Conservation (phyloP, 2,888 invertebrate genomes). For the Ganaspis brasiliensis region DNA sequence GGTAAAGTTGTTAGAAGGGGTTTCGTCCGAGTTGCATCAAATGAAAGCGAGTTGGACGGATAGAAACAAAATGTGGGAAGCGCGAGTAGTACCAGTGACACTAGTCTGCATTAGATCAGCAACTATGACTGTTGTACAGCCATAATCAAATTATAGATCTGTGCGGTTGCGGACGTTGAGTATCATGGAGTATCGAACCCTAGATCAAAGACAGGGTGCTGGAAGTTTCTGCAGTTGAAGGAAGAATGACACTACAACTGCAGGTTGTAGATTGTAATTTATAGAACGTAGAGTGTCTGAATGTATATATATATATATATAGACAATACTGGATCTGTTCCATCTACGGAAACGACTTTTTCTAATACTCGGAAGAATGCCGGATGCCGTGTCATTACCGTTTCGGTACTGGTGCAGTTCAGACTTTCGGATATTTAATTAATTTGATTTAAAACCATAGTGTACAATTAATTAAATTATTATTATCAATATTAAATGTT, state of each 20-base stretch:
- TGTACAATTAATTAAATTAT: too few species aligned
- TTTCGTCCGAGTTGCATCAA: neutral
- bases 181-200: slow-evolving; percentile 31
- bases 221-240: slow-evolving; percentile 7
- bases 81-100: neutral
- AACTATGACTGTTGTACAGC: neutral
- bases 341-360: too few species aligned
- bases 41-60: neutral
- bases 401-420: too few species aligned
- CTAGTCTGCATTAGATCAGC: neutral
- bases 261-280: slow-evolving; percentile 23
- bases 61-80: neutral
- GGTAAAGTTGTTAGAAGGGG: neutral
- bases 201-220: slow-evolving; percentile 7
- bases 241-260: slow-evolving; percentile 10
- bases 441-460: too few species aligned
- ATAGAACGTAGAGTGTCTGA: neutral
- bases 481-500: too few species aligned
- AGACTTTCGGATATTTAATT: too few species aligned
- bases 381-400: too few species aligned
- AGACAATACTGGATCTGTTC: slow-evolving; percentile 18
- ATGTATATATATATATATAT: too few species aligned
- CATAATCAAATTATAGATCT: neutral
- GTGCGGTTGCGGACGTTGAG: slow-evolving; percentile 22
- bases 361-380: too few species aligned